Evolutionary conservation across 2,888 invertebrate genomes (phyloP), one percentile per base, ranked within the genome.

Genomic region (Piscicola geometra): DNA sequence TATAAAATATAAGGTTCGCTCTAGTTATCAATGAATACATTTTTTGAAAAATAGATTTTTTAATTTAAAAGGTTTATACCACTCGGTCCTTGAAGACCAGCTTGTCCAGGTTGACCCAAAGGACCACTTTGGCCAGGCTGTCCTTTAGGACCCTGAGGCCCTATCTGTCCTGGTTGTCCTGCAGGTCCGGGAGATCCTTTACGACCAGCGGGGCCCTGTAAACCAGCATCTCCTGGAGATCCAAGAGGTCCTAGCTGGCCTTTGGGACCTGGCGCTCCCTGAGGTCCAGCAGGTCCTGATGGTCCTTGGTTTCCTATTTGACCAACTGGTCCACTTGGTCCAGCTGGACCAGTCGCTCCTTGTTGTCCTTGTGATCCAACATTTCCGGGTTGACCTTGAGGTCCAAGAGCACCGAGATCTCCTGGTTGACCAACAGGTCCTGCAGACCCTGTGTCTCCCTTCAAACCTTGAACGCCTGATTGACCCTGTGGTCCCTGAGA

Each of bases 391-490:
- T 36, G 52, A 28, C 78, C 79, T 28, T 64, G 66, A 56, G 66
- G 9, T 3, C 64, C 73, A 36, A 28, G 18, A 30, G 28, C 18
- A 0, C 75, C 78, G 35, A 33, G 21, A 18, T 25, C 70, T 35
- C 77, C 77, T 12, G 56, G 47, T 36, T 47, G 76, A 32, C 79
- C 79, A 12, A 66, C 33, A 41, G 76, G 68, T 75, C 79, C 79
- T 9, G 71, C 56, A 41, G 77, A 70, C 30, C 79, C 79, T 36
- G 75, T n/a, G 21, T 52, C 36, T 71, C 79, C 78, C 25, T 64
- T 18, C 9, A 28, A n/a, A 9, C 79, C 79, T 32, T 33, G 64
- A 9, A 69, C 30, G 25, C 78, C 78, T 60, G 41, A 30, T 41
- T 69, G 25, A 69, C 78, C 78, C 12, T 60, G 71, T 12, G 52